A percentile compares a stretch with the other conserved stretches of the same genome.
phyloP scores from a whole-genome alignment of 2,113 vertebrate species.

The Cavia porcellus region DNA sequence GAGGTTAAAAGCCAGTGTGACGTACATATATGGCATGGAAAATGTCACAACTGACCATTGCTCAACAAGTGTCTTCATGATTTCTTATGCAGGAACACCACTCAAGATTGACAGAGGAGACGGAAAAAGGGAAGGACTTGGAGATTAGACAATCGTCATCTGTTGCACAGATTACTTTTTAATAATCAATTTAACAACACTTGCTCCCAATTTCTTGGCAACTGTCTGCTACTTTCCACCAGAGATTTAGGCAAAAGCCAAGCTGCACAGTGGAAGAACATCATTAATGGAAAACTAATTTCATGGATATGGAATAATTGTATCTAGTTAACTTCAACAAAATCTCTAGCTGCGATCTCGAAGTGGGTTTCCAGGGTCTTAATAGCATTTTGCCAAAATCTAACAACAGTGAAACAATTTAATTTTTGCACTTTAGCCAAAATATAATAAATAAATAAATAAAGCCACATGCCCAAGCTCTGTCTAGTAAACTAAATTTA shows the following conservation, averaged over 20 bases:
- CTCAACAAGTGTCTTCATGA: background rate
- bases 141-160: background rate
- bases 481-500: constrained; percentile 69
- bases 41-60: constrained; percentile 20
- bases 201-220: background rate
- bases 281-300: constrained; percentile 28
- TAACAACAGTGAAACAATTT: constrained; percentile 49
- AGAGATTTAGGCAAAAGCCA: background rate
- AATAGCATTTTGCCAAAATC: constrained; percentile 50
- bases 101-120: background rate
- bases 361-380: background rate
- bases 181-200: background rate
- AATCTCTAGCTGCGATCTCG: background rate
- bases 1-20: background rate
- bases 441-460: constrained; percentile 29
- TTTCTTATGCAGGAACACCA: background rate
- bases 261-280: background rate
- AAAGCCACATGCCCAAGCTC: constrained; percentile 45
- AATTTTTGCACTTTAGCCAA: constrained; percentile 47
- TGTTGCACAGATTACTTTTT: rapidly evolving
- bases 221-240: background rate
- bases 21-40: background rate
- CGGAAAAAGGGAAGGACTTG: rapidly evolving
- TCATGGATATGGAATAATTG: background rate
- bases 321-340: constrained; percentile 41